Conservation (phyloP, 2,797 vertebrate species). For the Gadopsis marmoratus region DNA sequence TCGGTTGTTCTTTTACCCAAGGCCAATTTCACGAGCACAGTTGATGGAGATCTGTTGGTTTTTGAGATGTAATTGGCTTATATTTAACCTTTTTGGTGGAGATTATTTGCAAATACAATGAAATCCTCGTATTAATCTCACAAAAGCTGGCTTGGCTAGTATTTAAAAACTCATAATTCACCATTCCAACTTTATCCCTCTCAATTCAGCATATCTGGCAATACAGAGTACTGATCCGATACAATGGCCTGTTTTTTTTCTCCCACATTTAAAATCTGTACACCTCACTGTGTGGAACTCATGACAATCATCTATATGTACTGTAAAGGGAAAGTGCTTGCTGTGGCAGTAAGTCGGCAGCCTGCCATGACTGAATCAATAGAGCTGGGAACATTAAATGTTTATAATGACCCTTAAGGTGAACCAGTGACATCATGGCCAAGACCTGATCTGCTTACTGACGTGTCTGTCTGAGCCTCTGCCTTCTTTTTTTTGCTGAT, state of each 20-base stretch:
- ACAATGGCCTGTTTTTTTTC: conserved; percentile 1
- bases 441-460: not conserved
- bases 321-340: not conserved
- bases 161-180: conserved; percentile 30
- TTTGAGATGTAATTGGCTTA: conserved; percentile 3
- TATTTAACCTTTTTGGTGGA: conserved; percentile 1
- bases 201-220: conserved; percentile 33
- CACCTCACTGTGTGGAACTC: not conserved
- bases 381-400: not conserved
- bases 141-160: not conserved
- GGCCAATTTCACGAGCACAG: not conserved
- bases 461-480: not conserved
- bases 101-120: conserved; percentile 34
- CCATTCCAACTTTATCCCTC: conserved; percentile 5
- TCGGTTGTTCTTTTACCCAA: not conserved
- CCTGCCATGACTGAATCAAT: not conserved
- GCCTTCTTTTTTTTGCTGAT: conserved; percentile 10
- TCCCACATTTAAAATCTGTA: not conserved
- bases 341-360: conserved; percentile 2
- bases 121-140: conserved; percentile 40
- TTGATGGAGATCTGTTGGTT: not conserved
- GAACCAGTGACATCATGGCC: not conserved
- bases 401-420: not conserved
- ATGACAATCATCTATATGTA: not conserved
- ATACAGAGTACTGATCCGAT: conserved; percentile 9